phyloP scores from a whole-genome alignment of 2,113 vertebrate genomes.

The Gymnarchus niloticus region DNA sequence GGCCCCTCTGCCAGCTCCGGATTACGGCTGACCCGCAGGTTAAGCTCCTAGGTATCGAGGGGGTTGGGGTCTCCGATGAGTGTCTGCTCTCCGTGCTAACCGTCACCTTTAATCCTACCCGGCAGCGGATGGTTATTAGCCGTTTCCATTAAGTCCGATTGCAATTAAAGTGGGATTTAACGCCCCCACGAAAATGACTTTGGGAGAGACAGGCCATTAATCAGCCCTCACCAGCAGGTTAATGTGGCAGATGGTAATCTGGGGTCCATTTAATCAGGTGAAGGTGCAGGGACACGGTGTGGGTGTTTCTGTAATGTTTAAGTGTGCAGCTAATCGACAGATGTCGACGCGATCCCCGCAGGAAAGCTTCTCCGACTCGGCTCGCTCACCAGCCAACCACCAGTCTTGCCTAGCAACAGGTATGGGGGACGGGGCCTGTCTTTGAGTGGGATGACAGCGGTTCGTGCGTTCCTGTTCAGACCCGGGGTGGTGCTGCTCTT shows the following conservation, averaged over 20 bases:
- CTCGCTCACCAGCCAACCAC: too few species aligned
- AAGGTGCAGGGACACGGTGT: neutral
- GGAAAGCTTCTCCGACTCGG: too few species aligned
- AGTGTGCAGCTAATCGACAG: neutral
- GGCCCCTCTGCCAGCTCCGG: neutral
- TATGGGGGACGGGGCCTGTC: too few species aligned
- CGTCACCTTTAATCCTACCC: too few species aligned
- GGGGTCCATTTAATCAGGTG: neutral
- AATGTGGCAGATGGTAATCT: too few species aligned
- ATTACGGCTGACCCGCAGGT: neutral
- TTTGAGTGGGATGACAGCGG: too few species aligned
- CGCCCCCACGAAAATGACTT: neutral
- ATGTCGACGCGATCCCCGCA: too few species aligned
- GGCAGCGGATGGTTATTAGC: neutral
- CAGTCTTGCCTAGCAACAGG: too few species aligned
- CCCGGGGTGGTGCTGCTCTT: too few species aligned
- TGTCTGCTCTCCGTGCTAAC: too few species aligned
- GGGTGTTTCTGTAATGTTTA: neutral
- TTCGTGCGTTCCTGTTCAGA: too few species aligned
- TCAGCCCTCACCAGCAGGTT: neutral
- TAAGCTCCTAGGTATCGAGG: neutral
- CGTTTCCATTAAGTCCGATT: neutral
- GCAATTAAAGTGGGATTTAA: conserved; percentile 3
- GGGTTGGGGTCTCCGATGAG: too few species aligned
- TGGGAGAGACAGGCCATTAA: neutral